Evolutionary conservation across 1,140 invertebrate species (phyloP).

Genomic region (Portunus trituberculatus): DNA sequence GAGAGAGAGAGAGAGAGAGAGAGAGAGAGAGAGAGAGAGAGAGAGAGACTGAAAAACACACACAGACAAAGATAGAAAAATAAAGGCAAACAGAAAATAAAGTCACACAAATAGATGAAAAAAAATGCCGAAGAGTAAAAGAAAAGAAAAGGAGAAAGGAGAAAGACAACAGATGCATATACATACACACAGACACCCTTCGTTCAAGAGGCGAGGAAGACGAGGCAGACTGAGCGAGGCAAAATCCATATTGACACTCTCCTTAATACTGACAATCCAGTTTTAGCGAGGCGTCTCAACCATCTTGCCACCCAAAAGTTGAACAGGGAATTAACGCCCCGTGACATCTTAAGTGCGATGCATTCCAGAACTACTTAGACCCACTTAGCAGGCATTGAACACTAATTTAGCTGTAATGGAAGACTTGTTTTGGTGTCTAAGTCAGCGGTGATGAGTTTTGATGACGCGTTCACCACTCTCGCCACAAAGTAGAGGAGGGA

Average conservation of each 20-base stretch:
- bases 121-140: not conserved
- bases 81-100: too few relatives aligned
- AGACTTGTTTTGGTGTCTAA: not conserved
- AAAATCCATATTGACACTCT: not conserved
- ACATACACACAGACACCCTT: not conserved
- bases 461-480: not conserved
- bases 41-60: not conserved
- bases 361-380: constrained; percentile 7
- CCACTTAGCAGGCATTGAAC: not conserved
- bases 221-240: not conserved
- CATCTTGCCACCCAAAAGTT: not conserved
- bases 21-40: not conserved
- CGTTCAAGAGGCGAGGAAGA: too few relatives aligned
- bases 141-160: too few relatives aligned
- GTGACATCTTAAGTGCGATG: constrained; percentile 11
- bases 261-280: not conserved
- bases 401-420: not conserved
- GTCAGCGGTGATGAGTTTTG: not conserved
- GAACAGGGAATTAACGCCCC: not conserved
- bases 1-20: too few relatives aligned
- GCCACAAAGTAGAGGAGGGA: too few relatives aligned
- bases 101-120: too few relatives aligned
- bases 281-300: not conserved
- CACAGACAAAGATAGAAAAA: too few relatives aligned
- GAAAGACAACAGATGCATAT: too few relatives aligned